Evolutionary conservation across 2,888 invertebrate species (phyloP), one percentile per base, ranked within the genome.

Genomic region (Melanchra persicariae): DNA sequence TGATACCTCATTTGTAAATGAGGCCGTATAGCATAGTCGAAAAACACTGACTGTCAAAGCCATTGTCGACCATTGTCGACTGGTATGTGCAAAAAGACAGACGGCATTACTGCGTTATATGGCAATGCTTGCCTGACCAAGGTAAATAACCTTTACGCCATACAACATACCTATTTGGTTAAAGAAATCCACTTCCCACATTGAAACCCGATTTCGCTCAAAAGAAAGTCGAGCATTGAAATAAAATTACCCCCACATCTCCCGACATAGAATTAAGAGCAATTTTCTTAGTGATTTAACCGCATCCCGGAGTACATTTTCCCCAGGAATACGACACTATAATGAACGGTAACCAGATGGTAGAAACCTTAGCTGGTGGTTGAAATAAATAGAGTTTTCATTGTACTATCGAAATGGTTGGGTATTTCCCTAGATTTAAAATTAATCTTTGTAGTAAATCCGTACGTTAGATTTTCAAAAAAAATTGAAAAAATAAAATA

Each of bases 281-380:
- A 81, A 85, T 84, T 85, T 85, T 81, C 87, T 77, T 49, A 70
- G 74, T 73, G 72, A 86, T 81, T 86, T 85, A 73, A 81, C 86
- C 76, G 69, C 72, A 69, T 65, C 57, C 43, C 8, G 51, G 19
- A 47, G 54, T 49, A 65, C 72, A 8, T 55, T 86, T 76, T 55
- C 73, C 30, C 10, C 19, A 2, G 66, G 64, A 83, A 85, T 61
- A 67, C 51, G 79, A 85, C 72, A 82, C 85, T 77, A 57, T 79
- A 80, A 79, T 83, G 70, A 83, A 77, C 43, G 49, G 51, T 66
- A 65, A 73, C 70, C 60, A 63, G 58, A 58, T 19, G n/a, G 58
- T 24, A 17, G 63, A 9, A 71, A 62, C 60, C n/a, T 22, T 30
- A 66, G 24, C 30, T 17, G 49, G n/a, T 47, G n/a, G 47, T 43